Evolutionary conservation across 2,888 invertebrate species (phyloP).

Genomic region (Camponotus fellah): DNA sequence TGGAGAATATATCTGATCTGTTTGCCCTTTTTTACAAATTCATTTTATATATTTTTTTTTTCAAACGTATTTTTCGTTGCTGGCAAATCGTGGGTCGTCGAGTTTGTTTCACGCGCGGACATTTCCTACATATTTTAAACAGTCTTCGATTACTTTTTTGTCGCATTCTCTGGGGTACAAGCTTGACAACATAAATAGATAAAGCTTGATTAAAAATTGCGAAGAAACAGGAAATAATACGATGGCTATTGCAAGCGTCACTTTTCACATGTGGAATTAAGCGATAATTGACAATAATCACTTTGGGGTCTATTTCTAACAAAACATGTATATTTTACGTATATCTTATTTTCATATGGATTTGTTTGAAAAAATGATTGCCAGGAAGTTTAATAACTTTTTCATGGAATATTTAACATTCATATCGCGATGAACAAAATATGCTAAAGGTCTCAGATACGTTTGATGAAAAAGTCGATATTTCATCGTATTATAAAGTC

Average conservation of each 20-base stretch:
- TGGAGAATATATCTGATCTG: conserved; percentile 60
- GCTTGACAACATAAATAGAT: not conserved
- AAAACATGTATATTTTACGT: not conserved
- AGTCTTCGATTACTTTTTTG: conserved; percentile 38
- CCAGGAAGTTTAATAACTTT: conserved; percentile 5
- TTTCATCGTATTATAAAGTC: not conserved
- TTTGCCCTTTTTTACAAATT: conserved; percentile 29
- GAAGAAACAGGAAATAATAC: not conserved
- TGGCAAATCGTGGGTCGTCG: conserved; percentile 22
- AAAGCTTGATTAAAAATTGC: conserved; percentile 41
- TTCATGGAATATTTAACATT: not conserved
- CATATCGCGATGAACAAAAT: not conserved
- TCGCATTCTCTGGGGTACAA: conserved; percentile 1
- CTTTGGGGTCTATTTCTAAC: conserved; percentile 3
- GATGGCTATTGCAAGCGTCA: conserved; percentile 12
- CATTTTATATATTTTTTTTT: conserved; percentile 37
- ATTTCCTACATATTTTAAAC: conserved; percentile 41
- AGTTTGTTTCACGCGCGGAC: not conserved
- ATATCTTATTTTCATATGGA: not conserved
- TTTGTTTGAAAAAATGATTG: not conserved
- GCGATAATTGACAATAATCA: conserved; percentile 36
- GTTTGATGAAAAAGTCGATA: not conserved
- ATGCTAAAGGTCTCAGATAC: not conserved
- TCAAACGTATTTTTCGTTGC: not conserved
- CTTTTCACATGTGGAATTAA: not conserved